phyloP scores from a whole-genome alignment of 2,797 vertebrate species.

The Pipistrellus pipistrellus region DNA sequence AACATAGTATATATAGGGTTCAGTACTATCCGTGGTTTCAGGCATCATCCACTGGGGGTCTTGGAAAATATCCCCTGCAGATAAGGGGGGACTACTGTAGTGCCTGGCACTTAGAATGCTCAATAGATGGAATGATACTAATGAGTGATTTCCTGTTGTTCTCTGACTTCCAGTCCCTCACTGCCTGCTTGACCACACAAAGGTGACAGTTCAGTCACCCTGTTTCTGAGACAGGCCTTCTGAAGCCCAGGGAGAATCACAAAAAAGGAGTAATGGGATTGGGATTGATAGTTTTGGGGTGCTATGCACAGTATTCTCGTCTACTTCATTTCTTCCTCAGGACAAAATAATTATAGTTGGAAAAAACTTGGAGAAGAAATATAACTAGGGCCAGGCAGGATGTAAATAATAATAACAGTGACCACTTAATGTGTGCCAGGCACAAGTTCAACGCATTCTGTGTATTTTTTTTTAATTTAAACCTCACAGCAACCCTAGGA shows the following conservation, averaged over 20 bases:
- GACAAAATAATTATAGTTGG: not conserved
- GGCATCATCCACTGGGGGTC: not conserved
- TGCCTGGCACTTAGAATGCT: not conserved
- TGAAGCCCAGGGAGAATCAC: slow-evolving; percentile 31
- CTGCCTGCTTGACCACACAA: slow-evolving; percentile 6
- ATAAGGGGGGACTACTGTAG: not conserved
- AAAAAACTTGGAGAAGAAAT: slow-evolving; percentile 23
- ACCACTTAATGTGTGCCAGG: slow-evolving; percentile 52
- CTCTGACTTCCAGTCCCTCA: not conserved
- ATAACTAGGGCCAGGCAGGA: not conserved
- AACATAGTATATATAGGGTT: not conserved
- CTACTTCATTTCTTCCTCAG: slow-evolving; percentile 2
- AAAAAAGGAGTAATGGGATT: slow-evolving; percentile 9
- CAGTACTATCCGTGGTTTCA: not conserved
- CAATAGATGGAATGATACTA: slow-evolving; percentile 38
- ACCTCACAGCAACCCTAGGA: slow-evolving; percentile 4
- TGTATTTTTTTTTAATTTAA: slow-evolving; percentile 35
- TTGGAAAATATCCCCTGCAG: not conserved
- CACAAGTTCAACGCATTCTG: slow-evolving; percentile 38
- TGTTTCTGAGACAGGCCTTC: slow-evolving; percentile 27
- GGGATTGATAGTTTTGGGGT: slow-evolving; percentile 8
- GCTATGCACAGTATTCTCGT: not conserved
- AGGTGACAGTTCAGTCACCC: slow-evolving; percentile 4
- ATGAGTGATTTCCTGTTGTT: slow-evolving; percentile 37
- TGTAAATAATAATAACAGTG: slow-evolving; percentile 59